Evolutionary conservation across 2,797 vertebrate species (phyloP).

Genomic region (Phalanger gymnotis): DNA sequence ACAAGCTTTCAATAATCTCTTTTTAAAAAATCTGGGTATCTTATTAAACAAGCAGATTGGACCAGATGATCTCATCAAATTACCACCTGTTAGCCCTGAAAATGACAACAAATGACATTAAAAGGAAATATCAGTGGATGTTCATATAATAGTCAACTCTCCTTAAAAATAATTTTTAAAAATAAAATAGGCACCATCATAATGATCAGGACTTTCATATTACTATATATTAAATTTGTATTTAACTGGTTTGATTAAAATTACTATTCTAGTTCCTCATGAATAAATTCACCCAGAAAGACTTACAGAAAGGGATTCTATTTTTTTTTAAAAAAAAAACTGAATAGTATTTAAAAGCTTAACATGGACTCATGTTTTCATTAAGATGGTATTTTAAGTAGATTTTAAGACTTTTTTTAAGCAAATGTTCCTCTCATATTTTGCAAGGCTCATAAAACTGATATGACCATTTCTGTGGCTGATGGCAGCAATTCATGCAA

Average conservation of each 20-base stretch:
- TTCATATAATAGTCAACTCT: background rate
- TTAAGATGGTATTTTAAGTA: background rate
- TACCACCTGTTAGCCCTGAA: background rate
- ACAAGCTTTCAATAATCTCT: background rate
- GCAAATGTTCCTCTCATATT: slow-evolving; percentile 4
- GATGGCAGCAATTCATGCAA: accelerated
- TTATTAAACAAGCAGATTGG: background rate
- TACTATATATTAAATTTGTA: background rate
- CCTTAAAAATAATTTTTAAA: background rate
- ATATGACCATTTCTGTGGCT: background rate
- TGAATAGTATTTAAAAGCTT: background rate
- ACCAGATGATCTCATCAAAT: background rate
- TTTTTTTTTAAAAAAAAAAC: background rate
- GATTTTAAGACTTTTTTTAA: background rate
- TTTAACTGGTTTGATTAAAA: background rate
- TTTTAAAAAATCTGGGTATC: background rate
- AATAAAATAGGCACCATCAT: no score
- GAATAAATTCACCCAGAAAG: background rate
- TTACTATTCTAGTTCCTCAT: background rate
- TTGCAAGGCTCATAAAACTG: slow-evolving; percentile 40
- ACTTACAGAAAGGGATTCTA: background rate
- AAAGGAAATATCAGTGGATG: background rate
- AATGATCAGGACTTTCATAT: accelerated
- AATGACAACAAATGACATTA: background rate
- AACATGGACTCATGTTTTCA: slow-evolving; percentile 34